Percentiles rank a stretch among this genome's conserved stretches.
phyloP scores from a whole-genome alignment of 92 coral and sea anemone genomes.

The Chrysogorgia sp. region DNA sequence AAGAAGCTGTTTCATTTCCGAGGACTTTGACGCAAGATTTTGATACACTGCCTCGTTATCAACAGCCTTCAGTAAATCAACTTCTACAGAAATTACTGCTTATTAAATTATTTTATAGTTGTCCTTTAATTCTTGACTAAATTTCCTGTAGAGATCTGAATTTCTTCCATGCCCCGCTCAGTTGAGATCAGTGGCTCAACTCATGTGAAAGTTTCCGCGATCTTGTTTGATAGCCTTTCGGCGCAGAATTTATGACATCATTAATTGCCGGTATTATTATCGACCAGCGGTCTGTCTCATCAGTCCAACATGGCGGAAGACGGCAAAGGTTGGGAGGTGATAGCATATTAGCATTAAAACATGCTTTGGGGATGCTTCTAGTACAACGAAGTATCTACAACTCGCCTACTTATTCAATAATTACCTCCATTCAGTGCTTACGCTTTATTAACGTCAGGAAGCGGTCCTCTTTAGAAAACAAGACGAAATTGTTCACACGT shows the following conservation, averaged over 20 bases:
- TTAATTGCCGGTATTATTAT: background rate
- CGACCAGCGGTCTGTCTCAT: slow-evolving; percentile 7
- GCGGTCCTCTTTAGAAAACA: background rate
- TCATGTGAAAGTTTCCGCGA: no score
- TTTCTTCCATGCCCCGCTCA: no score
- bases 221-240: background rate
- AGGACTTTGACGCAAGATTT: no score
- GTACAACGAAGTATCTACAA: slow-evolving; percentile 2
- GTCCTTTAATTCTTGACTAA: no score
- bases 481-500: background rate
- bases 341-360: background rate
- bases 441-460: background rate
- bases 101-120: no score
- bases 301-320: slow-evolving; percentile 19
- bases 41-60: no score
- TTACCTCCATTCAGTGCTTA: background rate
- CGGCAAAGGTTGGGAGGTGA: background rate
- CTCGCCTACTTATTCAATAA: background rate
- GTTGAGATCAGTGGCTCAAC: no score
- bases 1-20: no score
- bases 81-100: no score
- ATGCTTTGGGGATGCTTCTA: slow-evolving; percentile 43
- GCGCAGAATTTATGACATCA: background rate
- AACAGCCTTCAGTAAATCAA: no score
- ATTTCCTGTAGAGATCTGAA: no score